Evolutionary conservation across 2,888 invertebrate species (phyloP), one percentile per base, ranked within the genome.

Genomic region (Boloria selene): DNA sequence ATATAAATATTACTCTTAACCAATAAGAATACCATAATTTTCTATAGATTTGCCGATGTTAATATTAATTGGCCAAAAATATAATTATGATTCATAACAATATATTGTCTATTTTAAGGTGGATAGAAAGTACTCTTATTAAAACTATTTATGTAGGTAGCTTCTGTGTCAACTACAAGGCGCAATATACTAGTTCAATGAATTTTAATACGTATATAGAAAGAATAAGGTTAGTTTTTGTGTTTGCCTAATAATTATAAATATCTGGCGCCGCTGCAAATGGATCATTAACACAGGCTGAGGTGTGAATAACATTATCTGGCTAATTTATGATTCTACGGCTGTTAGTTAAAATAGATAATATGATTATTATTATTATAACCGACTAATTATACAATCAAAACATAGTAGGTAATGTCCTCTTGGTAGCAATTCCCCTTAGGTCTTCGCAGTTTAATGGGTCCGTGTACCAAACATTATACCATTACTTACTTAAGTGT

Each of bases 201-300:
- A 50, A 53, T 53, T 53, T 53, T 26, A 31, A 53, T 53, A 38
- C 13, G 18, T 31, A 22, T 14, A 7, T 22, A 16, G 14, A 10
- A n/a, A 10, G 5, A 14, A 13, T 55, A 55, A 55, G 44, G 42
- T 18, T 22, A 17, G 14, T 55, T 55, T 42, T 55, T 14, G 55
- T 44, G 17, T 16, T 13, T 4, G 5, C 13, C n/a, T n/a, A n/a
- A 6, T 53, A n/a, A 3, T 10, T 14, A 17, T 6, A 55, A 60
- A 55, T 60, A 60, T 59, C 54, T 67, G 55, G 59, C 63, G 63
- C 67, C 63, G 31, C n/a, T 42, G 54, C 54, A 60, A 42, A 65
- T 51, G 55, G 47, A 56, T 65, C 61, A 42, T 65, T 61, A 61
- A 45, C 59, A n/a, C 53, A 59, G 59, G 26, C 14, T 49, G 14